Evolutionary conservation across 2,888 invertebrate species (phyloP), one percentile per base, ranked within the genome.

Genomic region (Copidosoma aretas): DNA sequence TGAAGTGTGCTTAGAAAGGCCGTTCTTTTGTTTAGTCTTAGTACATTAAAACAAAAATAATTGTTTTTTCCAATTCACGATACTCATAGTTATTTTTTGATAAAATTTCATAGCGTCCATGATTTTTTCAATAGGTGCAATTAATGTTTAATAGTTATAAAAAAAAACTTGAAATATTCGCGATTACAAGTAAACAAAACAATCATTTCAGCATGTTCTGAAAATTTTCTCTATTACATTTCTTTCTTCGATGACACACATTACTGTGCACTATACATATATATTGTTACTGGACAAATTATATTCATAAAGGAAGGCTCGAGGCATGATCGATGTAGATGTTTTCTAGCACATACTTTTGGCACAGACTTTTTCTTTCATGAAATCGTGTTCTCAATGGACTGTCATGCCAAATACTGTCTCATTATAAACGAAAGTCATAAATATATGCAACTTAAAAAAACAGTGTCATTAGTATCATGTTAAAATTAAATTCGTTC

Each of bases 321-420:
- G 75, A 75, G 79, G 81, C 81, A 82, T 82, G 82, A 73, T 73
- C 77, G 74, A 74, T 76, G 78, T 78, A 77, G 76, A 77, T 75
- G 75, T 75, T 73, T 73, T 76, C 73, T 77, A 76, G 77, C 77
- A 74, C 75, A 32, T 32, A 72, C 70, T 73, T 75, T 75, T 64
- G 75, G 78, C 79, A 79, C 79, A 73, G 60, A 49, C 69, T 74
- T 72, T 64, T 67, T 72, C 62, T 74, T 68, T 71, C 67, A 71
- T 64, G 65, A 46, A 59, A 62, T 66, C 64, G 59, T 65, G 51
- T 67, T 71, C 60, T 71, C 51, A 71, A 73, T 64, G 61, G 67
- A 63, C 32, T 32, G 51, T 62, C 73, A 62, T 61, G 69, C 71
- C 60, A 25, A 67, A 60, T 68, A 65, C 61, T 43, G 49, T 68